Evolutionary conservation across 2,888 invertebrate species (phyloP), one percentile per base, ranked within the genome.

Genomic region (Molorchus minor): DNA sequence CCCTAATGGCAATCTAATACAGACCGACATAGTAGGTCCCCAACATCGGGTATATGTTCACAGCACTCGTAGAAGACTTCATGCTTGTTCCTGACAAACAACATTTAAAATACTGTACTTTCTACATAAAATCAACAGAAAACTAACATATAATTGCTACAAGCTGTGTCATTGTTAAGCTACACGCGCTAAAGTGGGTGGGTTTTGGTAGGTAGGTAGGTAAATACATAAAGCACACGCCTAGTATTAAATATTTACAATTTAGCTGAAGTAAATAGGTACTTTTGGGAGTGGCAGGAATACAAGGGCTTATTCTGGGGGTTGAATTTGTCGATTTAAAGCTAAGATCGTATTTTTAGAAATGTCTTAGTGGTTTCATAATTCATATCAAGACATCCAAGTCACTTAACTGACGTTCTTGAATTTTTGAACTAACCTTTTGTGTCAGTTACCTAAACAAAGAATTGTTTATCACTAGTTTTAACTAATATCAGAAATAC

Each of bases 21-120:
- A 80, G 79, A 80, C 85, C 86, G 84, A 85, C 84, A 82, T 80
- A 82, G 79, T 84, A 83, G 84, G 83, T 84, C 84, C 85, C 83
- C 83, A 84, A 85, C 83, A 85, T 85, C 80, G 84, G 85, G 80
- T 84, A 84, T 84, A 86, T 85, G 83, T 84, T 84, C 84, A 86
- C 85, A 82, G 86, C 86, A 84, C 86, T 86, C 83, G 85, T 83
- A 78, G 87, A 86, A 80, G 84, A 85, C 85, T 84, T 85, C 86
- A 87, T 86, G 81, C 85, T 84, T 82, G 85, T 83, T 76, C 80
- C 80, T 81, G 76, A 66, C 58, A 58, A 69, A 66, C 43, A 69
- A 70, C 57, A 69, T 67, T 65, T 61, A 65, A 56, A 61, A 58
- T 19, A 33, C 33, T 45, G 45, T 55, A 40, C 38, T 51, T 13